Conservation (phyloP, 2,797 vertebrate species). For the Acanthurus lineatus region DNA sequence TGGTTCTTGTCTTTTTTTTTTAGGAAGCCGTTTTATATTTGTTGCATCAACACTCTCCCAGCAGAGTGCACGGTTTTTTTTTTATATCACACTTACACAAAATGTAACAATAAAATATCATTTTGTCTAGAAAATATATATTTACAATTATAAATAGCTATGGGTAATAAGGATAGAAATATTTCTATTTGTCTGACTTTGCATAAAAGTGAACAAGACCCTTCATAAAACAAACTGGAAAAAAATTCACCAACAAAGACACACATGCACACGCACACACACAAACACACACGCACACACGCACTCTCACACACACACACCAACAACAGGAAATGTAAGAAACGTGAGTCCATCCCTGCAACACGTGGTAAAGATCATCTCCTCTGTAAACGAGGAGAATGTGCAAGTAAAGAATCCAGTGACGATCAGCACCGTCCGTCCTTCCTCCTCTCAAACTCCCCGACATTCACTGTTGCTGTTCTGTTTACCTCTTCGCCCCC, state of each 20-base stretch:
- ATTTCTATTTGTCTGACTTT: conserved; percentile 67
- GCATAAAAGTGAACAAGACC: conserved; percentile 55
- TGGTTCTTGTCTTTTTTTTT: conserved; percentile 15
- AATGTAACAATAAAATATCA: conserved; percentile 62
- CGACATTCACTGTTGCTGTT: conserved; percentile 6
- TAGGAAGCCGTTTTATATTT: conserved; percentile 26
- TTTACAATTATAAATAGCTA: conserved; percentile 84
- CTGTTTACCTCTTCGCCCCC: background rate
- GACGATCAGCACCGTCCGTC: conserved; percentile 34
- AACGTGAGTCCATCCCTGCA: conserved; percentile 63
- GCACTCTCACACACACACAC: background rate
- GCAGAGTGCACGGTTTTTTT: conserved; percentile 15
- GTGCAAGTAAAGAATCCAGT: conserved; percentile 65
- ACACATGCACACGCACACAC: conserved; percentile 25
- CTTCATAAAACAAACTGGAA: conserved; percentile 34
- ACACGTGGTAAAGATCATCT: conserved; percentile 29
- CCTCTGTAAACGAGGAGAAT: conserved; percentile 62
- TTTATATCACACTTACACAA: conserved; percentile 28
- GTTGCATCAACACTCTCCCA: conserved; percentile 20
- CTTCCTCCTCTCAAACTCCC: background rate
- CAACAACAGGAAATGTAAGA: conserved; percentile 48
- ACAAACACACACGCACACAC: background rate
- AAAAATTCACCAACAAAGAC: conserved; percentile 44
- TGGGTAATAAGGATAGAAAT: conserved; percentile 65
- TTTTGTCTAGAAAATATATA: conserved; percentile 75